Percentiles rank a stretch among this genome's conserved stretches.
These are phyloP conservation scores for Notolepis coatsorum DNA, from an alignment of 2,797 vertebrate species.

Conservation along the genomic window DNA sequence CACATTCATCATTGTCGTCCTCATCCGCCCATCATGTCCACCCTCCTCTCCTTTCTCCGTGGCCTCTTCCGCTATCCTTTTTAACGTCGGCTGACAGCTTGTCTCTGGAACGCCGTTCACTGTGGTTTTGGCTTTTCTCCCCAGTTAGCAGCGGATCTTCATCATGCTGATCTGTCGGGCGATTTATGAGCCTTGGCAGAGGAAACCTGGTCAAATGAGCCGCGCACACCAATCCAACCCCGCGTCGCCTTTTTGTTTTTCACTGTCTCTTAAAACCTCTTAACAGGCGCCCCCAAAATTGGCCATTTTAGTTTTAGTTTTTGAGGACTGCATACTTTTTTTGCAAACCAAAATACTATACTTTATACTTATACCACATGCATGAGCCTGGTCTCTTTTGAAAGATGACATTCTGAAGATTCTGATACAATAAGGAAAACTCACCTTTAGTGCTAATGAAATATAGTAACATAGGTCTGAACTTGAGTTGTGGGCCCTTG, in stretches of 20 bases:
- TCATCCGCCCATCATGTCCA: slow-evolving; percentile 61
- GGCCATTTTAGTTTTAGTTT: too few relatives aligned
- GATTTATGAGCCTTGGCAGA: slow-evolving; percentile 21
- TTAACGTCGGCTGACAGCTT: slow-evolving; percentile 55
- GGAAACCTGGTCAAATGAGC: slow-evolving; percentile 26
- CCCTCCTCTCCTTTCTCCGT: neutral
- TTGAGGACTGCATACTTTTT: too few relatives aligned
- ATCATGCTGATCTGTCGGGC: slow-evolving; percentile 29
- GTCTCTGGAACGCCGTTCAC: slow-evolving; percentile 39
- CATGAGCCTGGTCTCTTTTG: too few relatives aligned
- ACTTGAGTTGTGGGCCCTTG: too few relatives aligned
- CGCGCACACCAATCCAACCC: neutral
- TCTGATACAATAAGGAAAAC: too few relatives aligned
- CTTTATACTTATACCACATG: too few relatives aligned
- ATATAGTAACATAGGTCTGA: too few relatives aligned
- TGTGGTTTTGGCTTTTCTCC: slow-evolving; percentile 28
- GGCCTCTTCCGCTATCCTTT: slow-evolving; percentile 31
- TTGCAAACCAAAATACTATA: too few relatives aligned
- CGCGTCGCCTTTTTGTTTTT: neutral
- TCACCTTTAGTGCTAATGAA: too few relatives aligned
- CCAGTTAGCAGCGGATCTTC: slow-evolving; percentile 32
- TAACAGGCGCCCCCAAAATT: too few relatives aligned
- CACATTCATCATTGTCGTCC: slow-evolving; percentile 69
- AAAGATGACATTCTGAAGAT: too few relatives aligned
- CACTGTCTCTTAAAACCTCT: neutral